phyloP scores from a whole-genome alignment of 2,797 vertebrate genomes.

The Etheostoma perlongum region DNA sequence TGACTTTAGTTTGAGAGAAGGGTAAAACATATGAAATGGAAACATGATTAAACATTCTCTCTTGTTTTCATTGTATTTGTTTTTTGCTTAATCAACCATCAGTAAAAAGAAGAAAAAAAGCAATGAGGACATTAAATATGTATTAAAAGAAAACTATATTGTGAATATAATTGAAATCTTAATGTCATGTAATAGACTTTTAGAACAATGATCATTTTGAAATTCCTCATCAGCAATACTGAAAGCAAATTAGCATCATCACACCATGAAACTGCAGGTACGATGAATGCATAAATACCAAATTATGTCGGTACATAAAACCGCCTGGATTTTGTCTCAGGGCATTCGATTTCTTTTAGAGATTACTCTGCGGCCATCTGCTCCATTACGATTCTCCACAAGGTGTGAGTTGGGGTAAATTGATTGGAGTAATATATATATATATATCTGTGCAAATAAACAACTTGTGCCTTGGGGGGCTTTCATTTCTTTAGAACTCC shows the following conservation, averaged over 20 bases:
- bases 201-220: conserved; percentile 24
- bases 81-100: conserved; percentile 30
- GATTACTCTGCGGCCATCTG: conserved; percentile 68
- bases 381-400: conserved; percentile 76
- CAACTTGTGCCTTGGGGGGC: conserved; percentile 80
- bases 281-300: conserved; percentile 58
- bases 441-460: conserved; percentile 81
- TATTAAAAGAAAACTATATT: background rate
- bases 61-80: conserved; percentile 34
- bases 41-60: conserved; percentile 35
- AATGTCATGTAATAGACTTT: conserved; percentile 6
- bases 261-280: conserved; percentile 43
- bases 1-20: conserved; percentile 63
- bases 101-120: no score
- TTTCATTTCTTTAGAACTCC: conserved; percentile 82
- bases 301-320: conserved; percentile 57
- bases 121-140: background rate
- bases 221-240: conserved; percentile 41
- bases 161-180: conserved; percentile 4
- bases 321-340: conserved; percentile 56
- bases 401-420: conserved; percentile 77
- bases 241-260: conserved; percentile 43
- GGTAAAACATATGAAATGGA: conserved; percentile 46
- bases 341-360: conserved; percentile 45
- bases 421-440: conserved; percentile 80